Evolutionary conservation across 1,140 invertebrate species (phyloP).

Genomic region (Streblospio benedicti): DNA sequence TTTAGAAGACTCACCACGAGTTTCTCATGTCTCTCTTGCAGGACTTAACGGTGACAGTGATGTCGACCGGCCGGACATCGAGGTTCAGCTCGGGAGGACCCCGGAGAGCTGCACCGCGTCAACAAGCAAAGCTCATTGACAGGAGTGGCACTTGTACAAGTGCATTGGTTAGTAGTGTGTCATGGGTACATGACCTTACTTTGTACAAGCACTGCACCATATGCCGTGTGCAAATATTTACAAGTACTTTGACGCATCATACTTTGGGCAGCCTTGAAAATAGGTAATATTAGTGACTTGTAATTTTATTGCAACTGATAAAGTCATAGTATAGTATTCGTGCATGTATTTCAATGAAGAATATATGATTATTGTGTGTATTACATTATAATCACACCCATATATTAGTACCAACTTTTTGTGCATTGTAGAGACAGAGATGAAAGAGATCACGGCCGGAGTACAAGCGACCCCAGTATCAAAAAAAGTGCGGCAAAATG

Average conservation of each 20-base stretch:
- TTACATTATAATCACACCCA: too few relatives aligned
- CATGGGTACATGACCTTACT: not conserved
- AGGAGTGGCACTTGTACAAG: slow-evolving; percentile 30
- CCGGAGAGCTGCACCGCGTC: slow-evolving; percentile 40
- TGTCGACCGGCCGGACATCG: slow-evolving; percentile 39
- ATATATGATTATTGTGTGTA: not conserved
- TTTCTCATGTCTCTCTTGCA: slow-evolving; percentile 23
- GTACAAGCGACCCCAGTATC: slow-evolving; percentile 38
- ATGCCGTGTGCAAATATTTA: slow-evolving; percentile 28
- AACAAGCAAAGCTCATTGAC: slow-evolving; percentile 46
- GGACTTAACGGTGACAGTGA: slow-evolving; percentile 46
- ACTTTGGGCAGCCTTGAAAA: not conserved
- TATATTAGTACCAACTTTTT: not conserved
- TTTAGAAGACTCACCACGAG: too few relatives aligned
- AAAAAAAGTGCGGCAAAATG: slow-evolving; percentile 38
- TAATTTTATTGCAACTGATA: not conserved
- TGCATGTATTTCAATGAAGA: not conserved
- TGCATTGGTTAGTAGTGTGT: slow-evolving; percentile 11
- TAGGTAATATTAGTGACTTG: not conserved
- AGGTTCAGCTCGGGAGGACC: slow-evolving; percentile 42
- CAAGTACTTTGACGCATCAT: slow-evolving; percentile 32
- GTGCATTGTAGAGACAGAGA: too few relatives aligned
- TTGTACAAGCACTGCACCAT: not conserved
- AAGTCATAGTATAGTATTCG: not conserved
- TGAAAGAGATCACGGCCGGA: slow-evolving; percentile 38